Base-by-base conservation (phyloP, 2,797 vertebrate species). In the Ctenosaura bakeri region DNA sequence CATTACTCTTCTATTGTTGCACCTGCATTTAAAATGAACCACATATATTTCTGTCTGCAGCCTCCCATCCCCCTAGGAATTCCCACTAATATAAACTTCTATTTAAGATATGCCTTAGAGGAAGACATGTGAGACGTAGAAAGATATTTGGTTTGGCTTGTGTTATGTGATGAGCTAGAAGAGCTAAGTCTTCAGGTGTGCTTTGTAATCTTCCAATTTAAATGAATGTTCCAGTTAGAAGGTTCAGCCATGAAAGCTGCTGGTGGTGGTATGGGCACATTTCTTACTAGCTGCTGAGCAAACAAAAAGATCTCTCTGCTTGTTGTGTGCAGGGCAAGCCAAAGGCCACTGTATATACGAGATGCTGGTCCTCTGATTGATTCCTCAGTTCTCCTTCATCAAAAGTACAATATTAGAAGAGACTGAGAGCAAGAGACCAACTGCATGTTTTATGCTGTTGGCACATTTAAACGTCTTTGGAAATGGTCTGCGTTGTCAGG, bases 391-490 rank as follows among this genome's bases (percentile, higher is more conserved):
- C 26, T 91, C 14, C 38, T 29, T 82, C 52, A 42, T 91, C 81
- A 86, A 84, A 66, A 84, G 38, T 56, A 64, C 90, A 38, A 92
- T 93, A 86, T 89, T 54, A 89, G 71, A 62, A 85, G 32, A 69
- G 4, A 24, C n/a, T 52, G 32, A 52, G n/a, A 46, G 46, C 46
- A 87, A 87, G n/a, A 7, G 42, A 16, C 24, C 59, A 80, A 59
- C 24, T 5, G 29, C 64, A 24, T 83, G 4, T 54, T 69, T 52
- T 32, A 32, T 3, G 2, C 80, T 87, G 42, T 26, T 64, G 26
- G 91, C 42, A 94, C 89, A 90, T 95, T 89, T 87, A 80, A 69
- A 59, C 16, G 85, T 66, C 52, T 92, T 95, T 93, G 84, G 14
- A 88, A 91, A 46, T 50, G 35, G 22, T 35, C 52, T 74, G 7